Percentiles rank a stretch among this genome's conserved stretches.
Conservation (phyloP, 2,888 invertebrate genomes). For the Shargacucullia verbasci region DNA sequence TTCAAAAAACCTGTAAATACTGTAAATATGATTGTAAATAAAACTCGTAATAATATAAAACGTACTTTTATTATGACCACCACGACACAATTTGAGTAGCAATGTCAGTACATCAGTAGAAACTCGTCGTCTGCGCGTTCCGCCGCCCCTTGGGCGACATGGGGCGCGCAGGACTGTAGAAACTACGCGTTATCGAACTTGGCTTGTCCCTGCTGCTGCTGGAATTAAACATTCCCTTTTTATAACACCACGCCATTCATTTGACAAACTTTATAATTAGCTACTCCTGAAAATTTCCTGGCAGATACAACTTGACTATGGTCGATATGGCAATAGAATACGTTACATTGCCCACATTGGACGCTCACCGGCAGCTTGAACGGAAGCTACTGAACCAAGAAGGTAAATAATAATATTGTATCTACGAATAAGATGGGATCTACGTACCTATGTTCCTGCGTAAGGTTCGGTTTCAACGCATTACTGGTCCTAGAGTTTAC, state of each 20-base stretch:
- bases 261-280: no score
- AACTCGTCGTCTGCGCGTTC: constrained; percentile 54
- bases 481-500: constrained; percentile 54
- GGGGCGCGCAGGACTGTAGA: constrained; percentile 60
- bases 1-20: constrained; percentile 38
- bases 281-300: no score
- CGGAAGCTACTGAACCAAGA: no score
- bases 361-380: no score
- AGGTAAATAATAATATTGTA: no score
- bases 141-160: constrained; percentile 70
- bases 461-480: constrained; percentile 36
- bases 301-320: no score
- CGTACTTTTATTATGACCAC: constrained; percentile 32
- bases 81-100: constrained; percentile 33
- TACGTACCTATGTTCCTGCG: constrained; percentile 57
- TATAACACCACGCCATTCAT: no score
- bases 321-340: no score
- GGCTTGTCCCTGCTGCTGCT: constrained; percentile 52
- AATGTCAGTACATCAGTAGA: constrained; percentile 44
- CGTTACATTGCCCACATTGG: no score
- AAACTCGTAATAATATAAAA: constrained; percentile 32
- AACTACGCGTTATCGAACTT: constrained; percentile 44
- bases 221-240: constrained; percentile 7
- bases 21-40: constrained; percentile 49
- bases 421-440: no score